Evolutionary conservation across 2,888 invertebrate genomes (phyloP).

Genomic region (Trichopoda pennipes): DNA sequence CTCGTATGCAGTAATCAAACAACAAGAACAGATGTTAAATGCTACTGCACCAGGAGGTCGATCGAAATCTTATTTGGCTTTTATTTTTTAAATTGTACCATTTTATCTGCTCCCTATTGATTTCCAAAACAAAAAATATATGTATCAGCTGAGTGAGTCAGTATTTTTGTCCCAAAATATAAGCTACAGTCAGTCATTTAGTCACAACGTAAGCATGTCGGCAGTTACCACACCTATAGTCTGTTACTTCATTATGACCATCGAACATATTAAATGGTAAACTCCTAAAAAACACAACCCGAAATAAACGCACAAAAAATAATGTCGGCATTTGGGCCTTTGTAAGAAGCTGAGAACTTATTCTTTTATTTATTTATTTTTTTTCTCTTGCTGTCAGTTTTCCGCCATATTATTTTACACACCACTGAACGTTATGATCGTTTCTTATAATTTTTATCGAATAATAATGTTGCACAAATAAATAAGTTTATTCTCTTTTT

Average conservation of each 20-base stretch:
- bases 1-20: slow-evolving; percentile 51
- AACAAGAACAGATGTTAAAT: slow-evolving; percentile 72
- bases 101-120: slow-evolving; percentile 46
- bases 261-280: slow-evolving; percentile 65
- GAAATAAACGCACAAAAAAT: slow-evolving; percentile 44
- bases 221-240: slow-evolving; percentile 68
- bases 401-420: slow-evolving; percentile 61
- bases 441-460: slow-evolving; percentile 77
- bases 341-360: slow-evolving; percentile 55
- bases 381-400: slow-evolving; percentile 48
- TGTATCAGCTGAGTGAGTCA: slow-evolving; percentile 59
- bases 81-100: slow-evolving; percentile 25
- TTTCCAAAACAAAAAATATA: slow-evolving; percentile 33
- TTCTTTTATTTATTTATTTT: slow-evolving; percentile 4
- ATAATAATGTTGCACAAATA: slow-evolving; percentile 68
- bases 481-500: slow-evolving; percentile 49
- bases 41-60: slow-evolving; percentile 71
- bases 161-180: slow-evolving; percentile 56
- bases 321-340: slow-evolving; percentile 66
- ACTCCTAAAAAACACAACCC: slow-evolving; percentile 31
- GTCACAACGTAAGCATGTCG: slow-evolving; percentile 60
- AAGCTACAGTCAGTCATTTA: slow-evolving; percentile 64
- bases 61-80: slow-evolving; percentile 60
- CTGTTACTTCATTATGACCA: slow-evolving; percentile 67
- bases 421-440: slow-evolving; percentile 61